A percentile compares a stretch with the other conserved stretches of the same genome.
Conservation (phyloP, 2,888 invertebrate species). For the Trypoxylon attenuatum region DNA sequence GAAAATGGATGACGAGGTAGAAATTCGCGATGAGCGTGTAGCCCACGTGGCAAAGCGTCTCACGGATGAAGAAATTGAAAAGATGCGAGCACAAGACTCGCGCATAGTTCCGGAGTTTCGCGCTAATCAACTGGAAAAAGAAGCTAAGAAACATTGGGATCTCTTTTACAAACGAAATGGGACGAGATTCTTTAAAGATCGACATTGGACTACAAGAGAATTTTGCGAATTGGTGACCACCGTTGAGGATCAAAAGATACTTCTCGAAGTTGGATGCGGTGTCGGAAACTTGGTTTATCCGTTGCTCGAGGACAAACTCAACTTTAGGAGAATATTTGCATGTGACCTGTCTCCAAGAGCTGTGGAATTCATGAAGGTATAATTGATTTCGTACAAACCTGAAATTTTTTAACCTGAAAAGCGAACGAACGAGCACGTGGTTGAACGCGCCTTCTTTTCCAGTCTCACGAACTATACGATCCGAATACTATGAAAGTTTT, state of each 20-base stretch:
- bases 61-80: constrained; percentile 79
- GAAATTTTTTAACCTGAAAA: not conserved
- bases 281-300: constrained; percentile 98
- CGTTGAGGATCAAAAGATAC: constrained; percentile 71
- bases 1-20: constrained; percentile 47
- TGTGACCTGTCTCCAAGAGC: constrained; percentile 97
- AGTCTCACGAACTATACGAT: constrained; percentile 79
- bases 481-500: constrained; percentile 84
- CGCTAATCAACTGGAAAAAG: constrained; percentile 85
- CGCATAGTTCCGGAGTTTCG: constrained; percentile 83
- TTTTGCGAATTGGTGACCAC: constrained; percentile 86
- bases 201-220: constrained; percentile 97
- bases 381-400: constrained; percentile 51
- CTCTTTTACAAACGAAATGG: constrained; percentile 97
- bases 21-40: constrained; percentile 17
- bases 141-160: constrained; percentile 95
- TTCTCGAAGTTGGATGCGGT: constrained; percentile 95
- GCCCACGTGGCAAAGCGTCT: constrained; percentile 75
- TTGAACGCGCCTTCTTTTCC: constrained; percentile 12
- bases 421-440: constrained; percentile 1
- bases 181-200: constrained; percentile 94
- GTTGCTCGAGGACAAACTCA: constrained; percentile 84
- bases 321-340: constrained; percentile 81
- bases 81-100: constrained; percentile 82
- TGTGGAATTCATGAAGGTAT: constrained; percentile 86